Evolutionary conservation across 2,797 vertebrate genomes (phyloP).

Genomic region (Peromyscus nudipes): DNA sequence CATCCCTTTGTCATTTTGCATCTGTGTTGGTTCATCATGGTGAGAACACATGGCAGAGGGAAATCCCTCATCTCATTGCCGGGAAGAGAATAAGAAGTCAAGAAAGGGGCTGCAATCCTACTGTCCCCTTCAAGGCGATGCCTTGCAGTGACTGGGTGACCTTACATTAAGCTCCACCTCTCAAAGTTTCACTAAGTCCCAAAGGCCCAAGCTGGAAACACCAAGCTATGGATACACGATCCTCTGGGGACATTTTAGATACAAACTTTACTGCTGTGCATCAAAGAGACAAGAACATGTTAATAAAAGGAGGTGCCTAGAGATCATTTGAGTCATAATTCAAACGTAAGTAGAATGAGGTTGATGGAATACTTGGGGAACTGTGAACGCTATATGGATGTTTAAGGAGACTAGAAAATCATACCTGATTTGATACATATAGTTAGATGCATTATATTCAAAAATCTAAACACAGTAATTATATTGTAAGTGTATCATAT

Average conservation of each 20-base stretch:
- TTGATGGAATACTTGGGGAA: neutral
- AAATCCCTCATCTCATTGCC: neutral
- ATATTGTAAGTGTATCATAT: neutral
- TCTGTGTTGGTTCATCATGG: neutral
- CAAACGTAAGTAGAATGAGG: neutral
- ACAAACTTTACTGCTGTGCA: neutral
- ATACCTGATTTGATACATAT: neutral
- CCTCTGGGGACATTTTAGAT: neutral
- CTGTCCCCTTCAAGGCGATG: neutral
- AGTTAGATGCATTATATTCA: neutral
- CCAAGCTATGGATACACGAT: neutral
- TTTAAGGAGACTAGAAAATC: neutral
- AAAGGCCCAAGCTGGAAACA: neutral
- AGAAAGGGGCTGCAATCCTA: neutral
- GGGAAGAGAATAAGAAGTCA: neutral
- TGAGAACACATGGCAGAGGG: neutral
- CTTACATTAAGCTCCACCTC: neutral
- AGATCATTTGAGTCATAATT: neutral
- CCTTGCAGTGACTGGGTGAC: neutral
- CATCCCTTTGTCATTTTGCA: neutral
- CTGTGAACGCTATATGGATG: neutral
- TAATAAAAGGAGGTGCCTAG: neutral
- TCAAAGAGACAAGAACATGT: neutral
- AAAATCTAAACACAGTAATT: neutral
- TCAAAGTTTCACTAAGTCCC: neutral